Percentiles rank a stretch among this genome's conserved stretches.
phyloP scores from a whole-genome alignment of 2,113 vertebrate species.

The Columbina picui region DNA sequence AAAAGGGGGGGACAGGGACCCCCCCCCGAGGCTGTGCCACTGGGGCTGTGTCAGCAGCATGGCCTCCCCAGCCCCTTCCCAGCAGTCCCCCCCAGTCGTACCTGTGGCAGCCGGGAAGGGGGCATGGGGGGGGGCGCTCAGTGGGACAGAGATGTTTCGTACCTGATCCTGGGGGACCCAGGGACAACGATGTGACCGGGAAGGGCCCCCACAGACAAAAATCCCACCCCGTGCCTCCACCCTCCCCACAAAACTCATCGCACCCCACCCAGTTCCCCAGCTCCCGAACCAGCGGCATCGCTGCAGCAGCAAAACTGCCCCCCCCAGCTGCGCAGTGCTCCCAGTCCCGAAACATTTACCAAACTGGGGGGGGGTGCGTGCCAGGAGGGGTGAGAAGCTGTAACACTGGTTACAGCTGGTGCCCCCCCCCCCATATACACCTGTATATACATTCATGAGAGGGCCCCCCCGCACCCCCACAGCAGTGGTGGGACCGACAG shows the following conservation, averaged over 20 bases:
- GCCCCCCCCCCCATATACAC: background rate
- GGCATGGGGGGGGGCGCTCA: too few relatives aligned
- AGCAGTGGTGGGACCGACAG: background rate
- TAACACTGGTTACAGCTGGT: background rate
- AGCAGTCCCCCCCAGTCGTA: background rate
- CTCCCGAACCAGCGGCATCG: rapidly evolving
- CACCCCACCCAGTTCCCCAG: background rate
- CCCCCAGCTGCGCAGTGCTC: background rate
- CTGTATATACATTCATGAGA: background rate
- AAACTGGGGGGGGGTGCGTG: background rate
- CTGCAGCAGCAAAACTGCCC: rapidly evolving
- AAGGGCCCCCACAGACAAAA: background rate
- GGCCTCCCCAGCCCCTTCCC: background rate
- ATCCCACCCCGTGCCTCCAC: background rate
- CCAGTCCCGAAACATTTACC: background rate
- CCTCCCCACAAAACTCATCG: background rate
- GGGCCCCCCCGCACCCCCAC: background rate
- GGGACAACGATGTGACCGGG: background rate
- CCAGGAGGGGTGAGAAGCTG: background rate
- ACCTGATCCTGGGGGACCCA: background rate
- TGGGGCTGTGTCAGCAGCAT: background rate
- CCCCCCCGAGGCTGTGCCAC: background rate
- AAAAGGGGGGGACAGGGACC: too few relatives aligned
- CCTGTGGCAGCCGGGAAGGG: background rate
- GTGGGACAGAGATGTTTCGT: background rate